Conservation (phyloP, 2,888 invertebrate genomes). For the Camponotus fellah region DNA sequence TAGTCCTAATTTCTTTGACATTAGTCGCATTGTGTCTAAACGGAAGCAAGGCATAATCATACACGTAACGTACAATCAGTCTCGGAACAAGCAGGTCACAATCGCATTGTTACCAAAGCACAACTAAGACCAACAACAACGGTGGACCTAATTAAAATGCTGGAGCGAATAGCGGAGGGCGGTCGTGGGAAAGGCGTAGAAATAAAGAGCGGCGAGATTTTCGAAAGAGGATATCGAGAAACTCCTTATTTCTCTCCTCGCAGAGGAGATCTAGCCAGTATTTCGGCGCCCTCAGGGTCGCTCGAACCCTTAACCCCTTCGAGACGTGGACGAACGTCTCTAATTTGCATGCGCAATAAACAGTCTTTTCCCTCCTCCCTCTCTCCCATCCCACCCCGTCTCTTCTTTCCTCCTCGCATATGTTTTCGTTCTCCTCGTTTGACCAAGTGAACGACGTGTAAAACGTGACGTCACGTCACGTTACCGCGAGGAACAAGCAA, state of each 20-base stretch:
- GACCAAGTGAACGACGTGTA: constrained; percentile 67
- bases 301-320: constrained; percentile 73
- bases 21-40: constrained; percentile 3
- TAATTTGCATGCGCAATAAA: constrained; percentile 71
- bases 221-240: constrained; percentile 74
- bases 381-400: background rate
- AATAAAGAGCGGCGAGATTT: constrained; percentile 62
- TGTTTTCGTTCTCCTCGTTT: constrained; percentile 60
- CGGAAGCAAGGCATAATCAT: constrained; percentile 63
- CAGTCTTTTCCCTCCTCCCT: constrained; percentile 39
- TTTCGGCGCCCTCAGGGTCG: constrained; percentile 67
- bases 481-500: constrained; percentile 58
- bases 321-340: constrained; percentile 71
- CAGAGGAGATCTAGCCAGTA: constrained; percentile 61
- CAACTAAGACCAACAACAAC: constrained; percentile 54
- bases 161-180: constrained; percentile 57
- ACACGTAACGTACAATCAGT: constrained; percentile 31
- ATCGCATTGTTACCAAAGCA: constrained; percentile 68
- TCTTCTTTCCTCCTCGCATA: constrained; percentile 63
- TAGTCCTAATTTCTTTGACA: constrained; percentile 3
- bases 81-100: constrained; percentile 47
- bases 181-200: constrained; percentile 73
- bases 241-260: constrained; percentile 54
- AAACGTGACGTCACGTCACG: constrained; percentile 70
- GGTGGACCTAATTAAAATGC: constrained; percentile 71